Percentiles rank a stretch among this genome's conserved stretches.
Evolutionary conservation across 2,888 invertebrate genomes (phyloP).

Genomic region (Nesidiocoris tenuis): DNA sequence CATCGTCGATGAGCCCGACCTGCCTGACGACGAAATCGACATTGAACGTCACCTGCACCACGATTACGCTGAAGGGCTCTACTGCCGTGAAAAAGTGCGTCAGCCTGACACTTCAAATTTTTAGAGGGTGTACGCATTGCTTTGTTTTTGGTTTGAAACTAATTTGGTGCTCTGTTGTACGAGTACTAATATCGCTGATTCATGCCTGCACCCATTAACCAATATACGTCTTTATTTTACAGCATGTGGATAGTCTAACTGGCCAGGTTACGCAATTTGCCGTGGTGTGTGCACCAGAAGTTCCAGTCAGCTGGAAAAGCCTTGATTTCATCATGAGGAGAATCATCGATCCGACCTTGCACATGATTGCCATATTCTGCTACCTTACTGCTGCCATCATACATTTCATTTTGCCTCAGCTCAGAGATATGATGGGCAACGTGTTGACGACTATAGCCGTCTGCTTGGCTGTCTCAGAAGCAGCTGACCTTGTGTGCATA

Average conservation of each 20-base stretch:
- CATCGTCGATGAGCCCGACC: constrained; percentile 60
- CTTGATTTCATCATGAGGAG: constrained; percentile 72
- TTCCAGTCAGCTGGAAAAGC: constrained; percentile 69
- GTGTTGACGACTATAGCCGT: constrained; percentile 79
- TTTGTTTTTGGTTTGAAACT: too few species aligned
- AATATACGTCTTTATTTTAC: too few species aligned
- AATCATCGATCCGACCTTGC: constrained; percentile 74
- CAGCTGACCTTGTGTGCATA: constrained; percentile 74
- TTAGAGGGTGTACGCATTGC: too few species aligned
- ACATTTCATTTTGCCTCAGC: constrained; percentile 78
- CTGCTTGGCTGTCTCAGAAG: constrained; percentile 74
- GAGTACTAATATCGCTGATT: neutral
- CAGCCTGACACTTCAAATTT: too few species aligned
- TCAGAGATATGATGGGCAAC: constrained; percentile 79
- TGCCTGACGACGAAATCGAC: constrained; percentile 54
- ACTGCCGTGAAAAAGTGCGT: constrained; percentile 76
- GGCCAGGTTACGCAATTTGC: constrained; percentile 48
- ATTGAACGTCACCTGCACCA: constrained; percentile 62
- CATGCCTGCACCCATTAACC: too few species aligned
- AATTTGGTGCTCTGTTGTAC: neutral
- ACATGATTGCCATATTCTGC: constrained; percentile 69
- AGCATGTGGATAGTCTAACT: constrained; percentile 40
- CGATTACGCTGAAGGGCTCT: constrained; percentile 63
- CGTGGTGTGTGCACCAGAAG: constrained; percentile 51
- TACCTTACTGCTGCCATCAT: constrained; percentile 72